These are phyloP conservation scores for Oxytorus armatus DNA, from an alignment of 2,888 invertebrate species.

Conservation along the genomic window DNA sequence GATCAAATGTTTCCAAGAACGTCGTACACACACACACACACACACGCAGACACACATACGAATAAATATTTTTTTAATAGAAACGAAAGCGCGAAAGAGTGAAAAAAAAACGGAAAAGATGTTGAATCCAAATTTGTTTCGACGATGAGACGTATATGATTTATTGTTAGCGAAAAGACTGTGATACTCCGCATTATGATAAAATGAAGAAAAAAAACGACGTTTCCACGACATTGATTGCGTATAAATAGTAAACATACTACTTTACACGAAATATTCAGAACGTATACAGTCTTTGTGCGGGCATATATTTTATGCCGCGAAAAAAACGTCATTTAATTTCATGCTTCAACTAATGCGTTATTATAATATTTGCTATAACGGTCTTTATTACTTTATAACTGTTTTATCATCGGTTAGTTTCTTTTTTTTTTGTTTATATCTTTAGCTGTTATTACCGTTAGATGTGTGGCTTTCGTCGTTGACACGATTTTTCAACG, in stretches of 20 bases:
- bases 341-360: constrained; percentile 48
- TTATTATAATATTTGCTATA: constrained; percentile 40
- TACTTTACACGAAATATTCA: constrained; percentile 46
- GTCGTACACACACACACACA: constrained; percentile 24
- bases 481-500: constrained; percentile 39
- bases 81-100: constrained; percentile 22
- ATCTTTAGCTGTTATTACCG: constrained; percentile 32
- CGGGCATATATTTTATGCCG: constrained; percentile 3
- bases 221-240: constrained; percentile 56
- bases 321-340: constrained; percentile 17
- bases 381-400: constrained; percentile 60
- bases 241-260: constrained; percentile 34
- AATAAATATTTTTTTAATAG: constrained; percentile 63
- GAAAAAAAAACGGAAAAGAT: constrained; percentile 14
- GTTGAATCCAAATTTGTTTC: constrained; percentile 56
- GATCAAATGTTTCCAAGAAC: constrained; percentile 24
- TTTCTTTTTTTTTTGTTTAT: constrained; percentile 33
- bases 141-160: constrained; percentile 58
- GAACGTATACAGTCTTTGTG: not conserved
- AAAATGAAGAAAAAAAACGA: constrained; percentile 39
- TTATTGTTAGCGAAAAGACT: constrained; percentile 70
- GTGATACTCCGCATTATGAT: constrained; percentile 68
- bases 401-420: constrained; percentile 49
- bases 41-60: constrained; percentile 19
- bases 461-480: constrained; percentile 46